Percentiles rank a stretch among this genome's conserved stretches.
Conservation (phyloP, 2,113 vertebrate genomes). For the Pelodiscus sinensis region DNA sequence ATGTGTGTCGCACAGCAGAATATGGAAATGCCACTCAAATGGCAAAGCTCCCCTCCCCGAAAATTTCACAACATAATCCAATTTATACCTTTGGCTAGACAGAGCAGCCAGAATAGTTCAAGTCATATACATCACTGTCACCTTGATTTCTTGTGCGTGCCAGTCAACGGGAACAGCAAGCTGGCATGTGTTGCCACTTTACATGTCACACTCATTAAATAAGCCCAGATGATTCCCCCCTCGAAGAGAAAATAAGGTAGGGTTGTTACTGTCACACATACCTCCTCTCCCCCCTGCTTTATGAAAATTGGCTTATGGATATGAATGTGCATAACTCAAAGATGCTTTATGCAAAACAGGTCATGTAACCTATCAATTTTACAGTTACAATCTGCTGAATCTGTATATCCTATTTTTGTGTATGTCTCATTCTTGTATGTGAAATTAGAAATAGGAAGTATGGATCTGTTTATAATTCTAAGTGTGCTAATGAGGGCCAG, state of each 20-base stretch:
- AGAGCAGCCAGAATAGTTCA: conserved; percentile 2
- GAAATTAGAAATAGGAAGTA: too few species aligned
- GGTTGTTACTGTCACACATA: too few species aligned
- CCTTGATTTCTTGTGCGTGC: not conserved
- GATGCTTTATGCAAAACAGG: too few species aligned
- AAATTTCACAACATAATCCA: conserved; percentile 34
- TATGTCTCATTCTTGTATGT: too few species aligned
- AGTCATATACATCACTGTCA: conserved; percentile 30
- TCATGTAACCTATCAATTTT: too few species aligned
- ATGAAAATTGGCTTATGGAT: too few species aligned
- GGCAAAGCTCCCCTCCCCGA: conserved; percentile 16
- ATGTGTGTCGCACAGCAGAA: conserved; percentile 29
- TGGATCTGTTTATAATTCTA: too few species aligned
- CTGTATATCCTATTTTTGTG: too few species aligned
- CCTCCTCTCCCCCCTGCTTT: too few species aligned
- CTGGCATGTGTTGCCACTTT: rapidly evolving
- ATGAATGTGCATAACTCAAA: too few species aligned
- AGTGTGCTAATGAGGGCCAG: too few species aligned
- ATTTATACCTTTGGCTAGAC: not conserved
- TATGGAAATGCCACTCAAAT: conserved; percentile 66
- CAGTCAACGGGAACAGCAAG: not conserved
- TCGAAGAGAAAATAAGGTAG: rapidly evolving
- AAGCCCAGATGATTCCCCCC: rapidly evolving
- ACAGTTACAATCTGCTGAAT: too few species aligned
- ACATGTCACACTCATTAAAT: rapidly evolving